Evolutionary conservation across 2,797 vertebrate species (phyloP), one percentile per base, ranked within the genome.

Genomic region (Pangasius larnaudii): DNA sequence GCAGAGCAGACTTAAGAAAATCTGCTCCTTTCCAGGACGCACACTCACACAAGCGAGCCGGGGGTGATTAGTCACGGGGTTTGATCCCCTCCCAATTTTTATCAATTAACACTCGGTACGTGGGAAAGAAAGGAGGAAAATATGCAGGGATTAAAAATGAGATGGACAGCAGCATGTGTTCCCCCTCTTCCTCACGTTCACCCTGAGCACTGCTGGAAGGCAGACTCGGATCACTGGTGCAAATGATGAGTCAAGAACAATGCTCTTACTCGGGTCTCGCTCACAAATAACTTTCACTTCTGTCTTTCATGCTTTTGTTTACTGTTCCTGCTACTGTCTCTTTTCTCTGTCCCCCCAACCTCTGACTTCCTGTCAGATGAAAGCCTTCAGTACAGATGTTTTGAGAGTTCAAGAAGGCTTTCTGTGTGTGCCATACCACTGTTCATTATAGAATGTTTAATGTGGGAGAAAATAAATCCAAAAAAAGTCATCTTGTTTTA

Each of bases 61-160:
- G 56, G 85, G 89, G 90, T 89, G 89, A 95, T 96, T 95, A 92
- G 95, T 95, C 94, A 95, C 90, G 91, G 93, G 94, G 90, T 95
- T 92, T 89, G 61, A 56, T 94, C 94, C 92, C 94, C 93, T 94
- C 91, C 91, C 92, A 92, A 92, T 93, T 95, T 96, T 95, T 95
- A 96, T 96, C 96, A 96, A 96, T 96, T 96, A 96, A 95, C 94
- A 95, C 94, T 92, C 91, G 91, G 94, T 95, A 96, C 95, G 94
- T 96, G 96, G 96, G 96, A 96, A 96, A 92, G 94, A 90, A 92
- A 93, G 92, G 91, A 92, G 88, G 92, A 95, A 94, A 83, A 92
- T 94, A 95, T 95, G 94, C 91, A 93, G 90, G 94, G 95, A 96
- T 96, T 96, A 96, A 94, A 95, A 90, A 88, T 87, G 85, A 93